phyloP scores from a whole-genome alignment of 2,797 vertebrate genomes.

The Silurus aristotelis region DNA sequence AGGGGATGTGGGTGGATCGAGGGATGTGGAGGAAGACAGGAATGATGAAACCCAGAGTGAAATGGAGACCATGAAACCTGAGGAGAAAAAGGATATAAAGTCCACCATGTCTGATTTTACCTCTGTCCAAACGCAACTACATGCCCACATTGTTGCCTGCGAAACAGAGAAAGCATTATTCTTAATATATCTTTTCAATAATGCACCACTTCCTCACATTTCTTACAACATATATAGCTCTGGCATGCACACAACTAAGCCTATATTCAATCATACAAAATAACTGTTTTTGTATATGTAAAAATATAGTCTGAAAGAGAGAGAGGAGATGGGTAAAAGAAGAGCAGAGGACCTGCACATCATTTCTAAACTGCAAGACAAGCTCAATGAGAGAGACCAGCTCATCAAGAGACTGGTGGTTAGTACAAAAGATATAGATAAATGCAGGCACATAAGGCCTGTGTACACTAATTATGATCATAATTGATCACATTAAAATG shows the following conservation, averaged over 20 bases:
- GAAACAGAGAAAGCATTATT: slow-evolving; percentile 78
- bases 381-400: slow-evolving; percentile 86
- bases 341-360: slow-evolving; percentile 81
- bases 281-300: slow-evolving; percentile 4
- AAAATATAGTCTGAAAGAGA: slow-evolving; percentile 79
- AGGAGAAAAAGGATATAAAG: slow-evolving; percentile 83
- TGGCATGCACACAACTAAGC: not conserved
- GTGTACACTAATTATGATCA: not conserved
- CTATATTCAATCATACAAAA: not conserved
- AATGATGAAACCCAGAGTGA: slow-evolving; percentile 73
- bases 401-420: slow-evolving; percentile 88
- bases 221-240: slow-evolving; percentile 13
- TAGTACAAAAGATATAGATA: slow-evolving; percentile 59
- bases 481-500: not conserved
- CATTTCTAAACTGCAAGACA: slow-evolving; percentile 84
- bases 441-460: not conserved
- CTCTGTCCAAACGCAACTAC: slow-evolving; percentile 80
- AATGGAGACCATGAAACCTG: slow-evolving; percentile 75
- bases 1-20: slow-evolving; percentile 50
- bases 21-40: slow-evolving; percentile 59
- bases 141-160: slow-evolving; percentile 85
- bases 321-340: slow-evolving; percentile 83
- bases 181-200: slow-evolving; percentile 54
- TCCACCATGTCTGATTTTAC: slow-evolving; percentile 84
- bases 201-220: slow-evolving; percentile 40